phyloP scores from a whole-genome alignment of 2,888 invertebrate species.

The Apodemia hepburni region DNA sequence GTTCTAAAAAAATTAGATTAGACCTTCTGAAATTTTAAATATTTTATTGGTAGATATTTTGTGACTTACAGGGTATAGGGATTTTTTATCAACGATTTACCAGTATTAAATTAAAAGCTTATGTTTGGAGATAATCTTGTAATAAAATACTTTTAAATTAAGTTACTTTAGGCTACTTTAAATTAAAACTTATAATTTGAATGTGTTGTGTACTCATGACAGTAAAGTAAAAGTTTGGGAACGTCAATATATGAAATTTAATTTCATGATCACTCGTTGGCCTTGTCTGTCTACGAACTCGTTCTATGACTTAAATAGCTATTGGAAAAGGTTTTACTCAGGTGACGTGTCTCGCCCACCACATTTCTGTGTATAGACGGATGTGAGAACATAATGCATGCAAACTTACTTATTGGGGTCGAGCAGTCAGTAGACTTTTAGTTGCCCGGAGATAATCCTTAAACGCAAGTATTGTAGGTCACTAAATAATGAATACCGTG shows the following conservation, averaged over 20 bases:
- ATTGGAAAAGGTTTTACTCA: constrained; percentile 33
- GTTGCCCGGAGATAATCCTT: constrained; percentile 48
- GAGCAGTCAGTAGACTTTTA: constrained; percentile 49
- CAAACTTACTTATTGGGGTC: constrained; percentile 69
- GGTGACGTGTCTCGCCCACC: constrained; percentile 74
- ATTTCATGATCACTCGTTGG: constrained; percentile 11
- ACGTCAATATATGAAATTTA: constrained; percentile 4
- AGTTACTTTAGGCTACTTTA: too few relatives aligned
- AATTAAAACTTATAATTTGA: too few relatives aligned
- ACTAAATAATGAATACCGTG: constrained; percentile 56
- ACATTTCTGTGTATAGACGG: constrained; percentile 44
- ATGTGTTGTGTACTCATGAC: not conserved
- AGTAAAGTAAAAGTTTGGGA: constrained; percentile 9
- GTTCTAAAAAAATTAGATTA: too few relatives aligned
- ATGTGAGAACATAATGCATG: constrained; percentile 56
- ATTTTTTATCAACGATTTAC: too few relatives aligned
- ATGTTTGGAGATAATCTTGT: too few relatives aligned
- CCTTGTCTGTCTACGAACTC: constrained; percentile 20
- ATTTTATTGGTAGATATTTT: too few relatives aligned
- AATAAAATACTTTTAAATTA: too few relatives aligned
- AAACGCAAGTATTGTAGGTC: constrained; percentile 50
- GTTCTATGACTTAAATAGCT: constrained; percentile 20
- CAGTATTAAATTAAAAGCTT: too few relatives aligned
- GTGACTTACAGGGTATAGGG: too few relatives aligned
- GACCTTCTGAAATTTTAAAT: too few relatives aligned